phyloP scores from a whole-genome alignment of 2,113 vertebrate genomes.

The Cyprinodon tularosa region DNA sequence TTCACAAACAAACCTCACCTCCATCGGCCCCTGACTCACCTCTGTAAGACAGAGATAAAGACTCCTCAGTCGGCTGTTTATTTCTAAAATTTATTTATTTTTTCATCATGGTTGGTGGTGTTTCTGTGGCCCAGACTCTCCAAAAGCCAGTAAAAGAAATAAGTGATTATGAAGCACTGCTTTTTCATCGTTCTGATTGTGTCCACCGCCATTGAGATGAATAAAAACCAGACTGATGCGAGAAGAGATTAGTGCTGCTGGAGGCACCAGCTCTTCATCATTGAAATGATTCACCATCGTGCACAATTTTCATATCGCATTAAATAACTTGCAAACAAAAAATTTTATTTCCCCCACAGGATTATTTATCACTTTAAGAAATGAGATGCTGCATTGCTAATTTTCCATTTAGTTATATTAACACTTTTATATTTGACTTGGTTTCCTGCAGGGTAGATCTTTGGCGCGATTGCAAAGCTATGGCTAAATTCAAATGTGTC shows the following conservation, averaged over 20 bases:
- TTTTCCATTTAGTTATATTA: slow-evolving; percentile 9
- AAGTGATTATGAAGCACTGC: slow-evolving; percentile 15
- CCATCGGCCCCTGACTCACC: slow-evolving; percentile 15
- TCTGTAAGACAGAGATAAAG: slow-evolving; percentile 32
- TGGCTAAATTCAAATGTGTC: slow-evolving; percentile 53
- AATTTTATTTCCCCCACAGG: slow-evolving; percentile 13
- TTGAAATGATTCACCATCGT: slow-evolving; percentile 14
- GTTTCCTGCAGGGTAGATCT: slow-evolving; percentile 27
- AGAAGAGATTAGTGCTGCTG: slow-evolving; percentile 28
- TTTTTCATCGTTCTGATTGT: slow-evolving; percentile 23
- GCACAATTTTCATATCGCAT: slow-evolving; percentile 31
- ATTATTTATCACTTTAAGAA: slow-evolving; percentile 18
- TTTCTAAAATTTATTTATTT: slow-evolving; percentile 1
- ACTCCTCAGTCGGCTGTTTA: slow-evolving; percentile 2
- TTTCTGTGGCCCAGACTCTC: slow-evolving; percentile 11
- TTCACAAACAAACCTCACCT: slow-evolving; percentile 28
- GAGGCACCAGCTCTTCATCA: slow-evolving; percentile 26
- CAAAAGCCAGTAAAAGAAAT: slow-evolving; percentile 25
- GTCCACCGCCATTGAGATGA: slow-evolving; percentile 37
- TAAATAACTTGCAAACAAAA: slow-evolving; percentile 18
- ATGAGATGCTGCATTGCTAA: slow-evolving; percentile 8
- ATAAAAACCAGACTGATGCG: slow-evolving; percentile 14
- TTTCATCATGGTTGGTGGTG: neutral
- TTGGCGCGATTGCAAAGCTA: slow-evolving; percentile 17
- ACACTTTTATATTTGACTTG: slow-evolving; percentile 24